Evolutionary conservation across 2,113 vertebrate genomes (phyloP).

Genomic region (Calonectris borealis): DNA sequence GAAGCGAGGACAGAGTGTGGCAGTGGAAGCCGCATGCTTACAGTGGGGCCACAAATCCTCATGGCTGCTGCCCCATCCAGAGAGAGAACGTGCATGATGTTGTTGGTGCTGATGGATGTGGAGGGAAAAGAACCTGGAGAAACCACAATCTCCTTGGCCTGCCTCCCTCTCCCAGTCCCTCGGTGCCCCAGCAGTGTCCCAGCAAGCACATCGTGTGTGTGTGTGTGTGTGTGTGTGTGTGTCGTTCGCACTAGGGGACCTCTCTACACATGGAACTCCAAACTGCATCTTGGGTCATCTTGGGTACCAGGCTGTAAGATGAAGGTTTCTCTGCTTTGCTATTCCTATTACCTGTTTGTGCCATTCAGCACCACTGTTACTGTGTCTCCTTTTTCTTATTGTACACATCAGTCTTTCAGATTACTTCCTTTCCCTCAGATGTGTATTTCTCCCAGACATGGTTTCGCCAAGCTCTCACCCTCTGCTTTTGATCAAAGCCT

Average conservation of each 20-base stretch:
- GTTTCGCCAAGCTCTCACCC: background rate
- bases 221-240: no score
- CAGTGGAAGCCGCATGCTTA: background rate
- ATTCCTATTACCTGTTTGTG: background rate
- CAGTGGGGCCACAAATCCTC: background rate
- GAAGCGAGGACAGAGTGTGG: no score
- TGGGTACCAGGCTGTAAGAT: background rate
- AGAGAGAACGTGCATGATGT: background rate
- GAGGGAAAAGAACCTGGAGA: background rate
- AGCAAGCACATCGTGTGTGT: background rate
- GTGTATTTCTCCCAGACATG: background rate
- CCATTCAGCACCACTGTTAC: background rate
- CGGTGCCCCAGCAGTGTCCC: background rate
- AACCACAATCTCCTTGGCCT: background rate
- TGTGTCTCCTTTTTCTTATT: background rate
- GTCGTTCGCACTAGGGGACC: rapidly evolving
- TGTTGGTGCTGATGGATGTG: background rate
- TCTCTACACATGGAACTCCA: background rate
- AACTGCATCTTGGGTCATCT: background rate
- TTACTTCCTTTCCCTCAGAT: background rate
- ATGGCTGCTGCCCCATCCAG: background rate
- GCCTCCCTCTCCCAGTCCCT: background rate
- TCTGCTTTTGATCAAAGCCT: background rate
- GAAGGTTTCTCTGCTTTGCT: background rate
- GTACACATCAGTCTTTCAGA: background rate